A percentile compares a stretch with the other conserved stretches of the same genome.
Evolutionary conservation across 2,113 vertebrate genomes (phyloP).

Genomic region (Colaptes auratus): DNA sequence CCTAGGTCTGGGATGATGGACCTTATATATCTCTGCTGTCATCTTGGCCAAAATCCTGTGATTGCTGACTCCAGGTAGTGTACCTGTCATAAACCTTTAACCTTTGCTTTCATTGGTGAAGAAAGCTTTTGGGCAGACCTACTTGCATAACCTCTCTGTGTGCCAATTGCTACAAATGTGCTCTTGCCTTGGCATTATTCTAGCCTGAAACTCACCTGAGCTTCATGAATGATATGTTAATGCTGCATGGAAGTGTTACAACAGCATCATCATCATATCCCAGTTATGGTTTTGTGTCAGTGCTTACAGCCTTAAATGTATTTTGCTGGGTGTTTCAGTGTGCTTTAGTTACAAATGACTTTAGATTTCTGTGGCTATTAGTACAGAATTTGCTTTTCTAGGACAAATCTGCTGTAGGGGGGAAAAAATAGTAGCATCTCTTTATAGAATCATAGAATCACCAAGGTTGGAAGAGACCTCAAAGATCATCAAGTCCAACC

Average conservation of each 20-base stretch:
- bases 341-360: too few relatives aligned
- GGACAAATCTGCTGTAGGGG: too few relatives aligned
- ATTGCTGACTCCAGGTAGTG: not conserved
- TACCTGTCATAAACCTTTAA: not conserved
- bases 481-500: too few relatives aligned
- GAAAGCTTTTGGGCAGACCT: not conserved
- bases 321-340: too few relatives aligned
- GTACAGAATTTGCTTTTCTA: too few relatives aligned
- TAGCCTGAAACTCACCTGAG: not conserved
- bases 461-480: too few relatives aligned
- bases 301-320: too few relatives aligned
- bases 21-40: not conserved
- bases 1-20: not conserved
- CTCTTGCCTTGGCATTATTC: not conserved
- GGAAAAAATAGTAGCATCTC: too few relatives aligned
- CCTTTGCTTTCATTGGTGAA: not conserved
- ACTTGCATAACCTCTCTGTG: not conserved
- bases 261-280: not conserved
- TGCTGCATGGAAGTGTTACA: not conserved
- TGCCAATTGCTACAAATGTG: not conserved
- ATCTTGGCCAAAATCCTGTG: not conserved
- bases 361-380: too few relatives aligned
- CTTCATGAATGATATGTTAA: not conserved
- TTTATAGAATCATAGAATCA: too few relatives aligned
- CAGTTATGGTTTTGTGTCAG: too few relatives aligned